Evolutionary conservation across 2,797 vertebrate genomes (phyloP).

Genomic region (Setipinna tenuifilis): DNA sequence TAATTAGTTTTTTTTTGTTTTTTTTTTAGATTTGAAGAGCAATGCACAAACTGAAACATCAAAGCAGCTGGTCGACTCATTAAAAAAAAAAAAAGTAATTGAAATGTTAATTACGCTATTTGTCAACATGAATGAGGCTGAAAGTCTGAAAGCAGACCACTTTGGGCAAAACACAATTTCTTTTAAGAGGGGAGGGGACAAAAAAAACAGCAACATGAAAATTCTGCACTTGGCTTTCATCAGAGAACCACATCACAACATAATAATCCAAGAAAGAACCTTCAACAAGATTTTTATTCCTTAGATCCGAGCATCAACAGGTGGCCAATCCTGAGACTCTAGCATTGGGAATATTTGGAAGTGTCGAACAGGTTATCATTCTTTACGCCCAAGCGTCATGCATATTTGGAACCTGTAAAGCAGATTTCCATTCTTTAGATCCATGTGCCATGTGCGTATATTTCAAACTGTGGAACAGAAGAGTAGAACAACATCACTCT

Average conservation of each 20-base stretch:
- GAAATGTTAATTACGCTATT: slow-evolving; percentile 13
- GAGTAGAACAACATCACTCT: too few relatives aligned
- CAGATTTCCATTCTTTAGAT: too few relatives aligned
- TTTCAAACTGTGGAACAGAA: too few relatives aligned
- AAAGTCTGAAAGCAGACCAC: not conserved
- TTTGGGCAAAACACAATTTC: slow-evolving; percentile 27
- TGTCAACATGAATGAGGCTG: slow-evolving; percentile 12
- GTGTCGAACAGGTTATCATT: too few relatives aligned
- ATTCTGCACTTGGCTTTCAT: slow-evolving; percentile 9
- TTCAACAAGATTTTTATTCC: not conserved
- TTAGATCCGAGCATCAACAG: not conserved
- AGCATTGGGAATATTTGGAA: not conserved
- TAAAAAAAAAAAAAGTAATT: slow-evolving; percentile 14
- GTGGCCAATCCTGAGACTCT: not conserved
- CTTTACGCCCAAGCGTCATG: too few relatives aligned
- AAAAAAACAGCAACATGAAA: not conserved
- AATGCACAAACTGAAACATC: slow-evolving; percentile 34
- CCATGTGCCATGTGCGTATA: too few relatives aligned
- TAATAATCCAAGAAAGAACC: not conserved
- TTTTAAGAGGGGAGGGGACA: not conserved
- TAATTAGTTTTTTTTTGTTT: slow-evolving; percentile 8
- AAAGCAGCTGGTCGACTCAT: slow-evolving; percentile 13
- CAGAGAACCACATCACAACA: not conserved
- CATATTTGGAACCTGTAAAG: too few relatives aligned
- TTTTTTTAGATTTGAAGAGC: slow-evolving; percentile 23